Evolutionary conservation across 1,140 invertebrate genomes (phyloP), one percentile per base, ranked within the genome.

Genomic region (Diplogasteroides magnus): DNA sequence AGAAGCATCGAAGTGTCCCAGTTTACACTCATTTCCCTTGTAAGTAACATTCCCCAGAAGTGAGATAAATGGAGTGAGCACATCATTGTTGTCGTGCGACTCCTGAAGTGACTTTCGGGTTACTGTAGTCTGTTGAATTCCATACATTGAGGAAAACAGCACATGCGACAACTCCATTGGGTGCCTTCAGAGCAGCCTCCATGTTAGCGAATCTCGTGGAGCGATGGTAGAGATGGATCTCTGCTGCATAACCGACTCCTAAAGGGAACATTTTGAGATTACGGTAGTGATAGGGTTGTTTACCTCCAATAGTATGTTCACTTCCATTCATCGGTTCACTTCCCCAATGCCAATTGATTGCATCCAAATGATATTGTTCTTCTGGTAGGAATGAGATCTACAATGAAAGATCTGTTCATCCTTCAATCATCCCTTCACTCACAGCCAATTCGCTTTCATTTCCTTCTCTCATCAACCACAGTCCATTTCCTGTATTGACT

Each of bases 291-390:
- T 11, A 29, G 23, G 59, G 23, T 60, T 23, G 23, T 37, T 67
- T 25, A 67, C 69, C 79, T 11, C 79, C 81, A 56, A 82, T 74
- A 2, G 75, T 77, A 64, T 82, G 81, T 48, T 83, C 74, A n/a
- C 64, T 70, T n/a, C 80, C 80, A 57, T 82, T 83, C 80, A 82
- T 82, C 23, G 79, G 79, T 56, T 82, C 80, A 29, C 76, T 80
- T 31, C 79, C 78, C 73, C 76, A 81, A 62, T 81, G 80, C 31
- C 81, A 77, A 64, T 76, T 75, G 32, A 81, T 72, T n/a, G 68
- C 64, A 28, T 81, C 79, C 61, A 81, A 66, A 67, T 81, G 79
- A 65, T 69, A 81, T 64, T 81, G 74, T 61, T 81, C 79, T 19
- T 76, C 81, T n/a, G 79, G 74, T 3, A 81, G 29, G 59, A 81